Base-by-base conservation (phyloP, 2,888 invertebrate species). In the Bellardia pandia region DNA sequence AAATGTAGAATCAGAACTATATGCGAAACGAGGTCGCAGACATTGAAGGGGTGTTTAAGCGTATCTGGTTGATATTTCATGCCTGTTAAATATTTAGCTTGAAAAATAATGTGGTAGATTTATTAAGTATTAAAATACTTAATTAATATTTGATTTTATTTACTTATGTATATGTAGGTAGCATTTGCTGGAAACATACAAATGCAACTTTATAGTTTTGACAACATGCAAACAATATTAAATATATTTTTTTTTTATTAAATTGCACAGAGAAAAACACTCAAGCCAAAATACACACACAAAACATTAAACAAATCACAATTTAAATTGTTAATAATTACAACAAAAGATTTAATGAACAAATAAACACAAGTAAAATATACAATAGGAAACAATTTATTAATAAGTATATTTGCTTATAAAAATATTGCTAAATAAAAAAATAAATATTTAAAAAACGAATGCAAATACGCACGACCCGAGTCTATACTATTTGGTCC, bases 221-320 rank as follows among this genome's bases (percentile, higher is more conserved):
- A 56, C 64, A 83, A 75, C 86, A 86, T 86, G 86, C 86, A 86
- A 79, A 83, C 66, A 83, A n/a, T n/a, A 51, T 79, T 82, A 69
- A 82, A 82, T 11, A 45, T 45, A 45, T 13, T 45, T 33, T 66
- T 33, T 66, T 66, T 56, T 60, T 71, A 71, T 83, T 64, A 62
- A 83, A 64, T 30, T 77, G 56, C 45, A 56, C 56, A 40, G 23
- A n/a, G 6, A 74, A 76, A 72, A 62, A 48, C 51, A 58, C 11
- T 81, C 53, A 81, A 84, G 88, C 77, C 9, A 45, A 77, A 58
- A n/a, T 23, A 58, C 66, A 68, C 58, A 56, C 51, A 72, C 64
- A 64, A 80, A 81, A 75, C 85, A 69, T 60, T 66, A 76, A 79
- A 80, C n/a, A 71, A 40, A 74, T 64, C 40, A 74, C 60, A 56